Evolutionary conservation across 2,888 invertebrate species (phyloP).

Genomic region (Ashinkailepas kermadecensis): DNA sequence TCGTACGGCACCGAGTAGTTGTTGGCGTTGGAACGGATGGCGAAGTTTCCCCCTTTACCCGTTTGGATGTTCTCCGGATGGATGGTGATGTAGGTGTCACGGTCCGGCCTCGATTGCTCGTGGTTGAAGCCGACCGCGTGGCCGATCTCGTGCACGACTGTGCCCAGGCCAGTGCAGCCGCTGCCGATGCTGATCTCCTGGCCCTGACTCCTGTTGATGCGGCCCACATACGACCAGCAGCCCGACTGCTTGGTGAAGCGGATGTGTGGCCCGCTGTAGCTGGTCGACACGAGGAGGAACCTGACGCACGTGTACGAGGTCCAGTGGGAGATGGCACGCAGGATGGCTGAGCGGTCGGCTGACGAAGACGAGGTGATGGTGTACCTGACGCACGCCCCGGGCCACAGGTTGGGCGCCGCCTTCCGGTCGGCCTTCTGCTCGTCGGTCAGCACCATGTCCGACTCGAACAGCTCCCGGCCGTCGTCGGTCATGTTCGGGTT

Average conservation of each 20-base stretch:
- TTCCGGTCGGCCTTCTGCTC: background rate
- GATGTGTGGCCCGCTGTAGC: background rate
- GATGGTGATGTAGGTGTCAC: conserved; percentile 18
- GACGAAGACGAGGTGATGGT: background rate
- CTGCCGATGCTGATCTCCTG: background rate
- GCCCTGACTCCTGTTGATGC: background rate
- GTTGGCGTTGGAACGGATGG: too few relatives aligned
- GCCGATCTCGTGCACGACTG: conserved; percentile 27
- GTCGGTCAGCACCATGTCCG: background rate
- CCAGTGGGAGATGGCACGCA: background rate
- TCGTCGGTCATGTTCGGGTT: background rate
- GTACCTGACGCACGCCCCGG: background rate
- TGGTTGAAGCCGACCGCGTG: conserved; percentile 28
- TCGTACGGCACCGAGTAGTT: conserved; percentile 19
- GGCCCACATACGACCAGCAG: background rate
- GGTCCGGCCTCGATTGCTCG: conserved; percentile 25
- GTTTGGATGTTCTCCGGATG: background rate
- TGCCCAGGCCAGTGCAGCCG: background rate
- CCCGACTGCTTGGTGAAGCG: background rate
- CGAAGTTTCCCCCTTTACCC: background rate
- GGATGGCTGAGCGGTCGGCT: background rate
- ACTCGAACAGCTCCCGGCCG: conserved; percentile 35
- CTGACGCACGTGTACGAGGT: conserved; percentile 16
- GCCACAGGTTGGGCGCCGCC: background rate
- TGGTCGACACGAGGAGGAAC: background rate